Conservation (phyloP, 2,888 invertebrate genomes). For the Thecocarcelia acutangulata region DNA sequence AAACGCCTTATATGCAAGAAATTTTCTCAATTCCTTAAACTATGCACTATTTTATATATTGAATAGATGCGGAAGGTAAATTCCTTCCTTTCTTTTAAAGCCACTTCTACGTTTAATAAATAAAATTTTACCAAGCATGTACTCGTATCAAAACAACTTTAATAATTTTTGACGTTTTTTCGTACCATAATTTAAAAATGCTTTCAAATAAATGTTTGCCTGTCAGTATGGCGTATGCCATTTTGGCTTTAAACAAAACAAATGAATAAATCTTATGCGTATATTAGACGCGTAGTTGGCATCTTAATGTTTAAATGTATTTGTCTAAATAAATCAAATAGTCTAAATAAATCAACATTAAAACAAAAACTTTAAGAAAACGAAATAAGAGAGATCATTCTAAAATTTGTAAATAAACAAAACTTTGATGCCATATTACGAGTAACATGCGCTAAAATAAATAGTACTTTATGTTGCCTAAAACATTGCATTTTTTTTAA, state of each 20-base stretch:
- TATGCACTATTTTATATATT: no score
- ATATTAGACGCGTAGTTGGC: conserved; percentile 8
- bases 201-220: conserved; percentile 13
- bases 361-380: neutral
- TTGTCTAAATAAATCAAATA: no score
- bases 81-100: no score
- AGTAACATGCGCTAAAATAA: neutral
- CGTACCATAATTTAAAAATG: neutral
- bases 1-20: no score
- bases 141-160: no score
- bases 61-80: no score
- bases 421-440: neutral
- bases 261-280: conserved; percentile 9
- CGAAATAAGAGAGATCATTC: neutral
- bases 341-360: conserved; percentile 8
- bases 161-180: neutral
- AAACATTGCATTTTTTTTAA: no score
- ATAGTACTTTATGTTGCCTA: no score
- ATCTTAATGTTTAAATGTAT: conserved; percentile 8
- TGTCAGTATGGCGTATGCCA: neutral
- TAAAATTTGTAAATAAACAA: neutral
- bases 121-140: no score
- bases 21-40: no score
- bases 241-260: conserved; percentile 11
- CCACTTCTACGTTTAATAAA: no score